These are phyloP conservation scores for Ataeniobius toweri DNA, from an alignment of 2,797 vertebrate species.

Conservation along the genomic window DNA sequence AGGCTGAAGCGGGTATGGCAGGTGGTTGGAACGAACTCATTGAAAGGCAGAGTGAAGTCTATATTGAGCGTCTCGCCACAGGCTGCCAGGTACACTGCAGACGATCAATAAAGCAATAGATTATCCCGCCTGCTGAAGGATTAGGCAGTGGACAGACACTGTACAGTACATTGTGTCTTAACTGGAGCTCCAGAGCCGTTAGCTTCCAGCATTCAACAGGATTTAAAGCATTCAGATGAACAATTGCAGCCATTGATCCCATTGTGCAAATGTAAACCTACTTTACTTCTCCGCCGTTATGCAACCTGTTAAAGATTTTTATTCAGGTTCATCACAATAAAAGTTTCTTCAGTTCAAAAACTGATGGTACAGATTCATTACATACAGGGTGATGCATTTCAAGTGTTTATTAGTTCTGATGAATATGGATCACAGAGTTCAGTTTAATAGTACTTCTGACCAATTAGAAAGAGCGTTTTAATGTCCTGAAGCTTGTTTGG, in stretches of 20 bases:
- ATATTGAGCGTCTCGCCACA: constrained; percentile 97
- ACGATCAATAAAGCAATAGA: constrained; percentile 51
- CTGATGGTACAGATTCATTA: too few relatives aligned
- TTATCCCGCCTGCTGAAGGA: constrained; percentile 22
- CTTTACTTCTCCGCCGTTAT: too few relatives aligned
- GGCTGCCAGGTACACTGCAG: constrained; percentile 94
- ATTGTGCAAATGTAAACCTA: too few relatives aligned
- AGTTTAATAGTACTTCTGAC: too few relatives aligned
- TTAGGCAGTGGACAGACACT: too few relatives aligned
- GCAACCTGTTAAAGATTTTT: too few relatives aligned
- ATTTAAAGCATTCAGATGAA: not conserved
- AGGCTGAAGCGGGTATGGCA: constrained; percentile 93
- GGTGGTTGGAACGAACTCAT: constrained; percentile 92
- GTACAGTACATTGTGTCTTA: constrained; percentile 35
- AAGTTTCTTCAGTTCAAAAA: too few relatives aligned
- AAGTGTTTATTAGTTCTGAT: too few relatives aligned
- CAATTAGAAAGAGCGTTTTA: not conserved
- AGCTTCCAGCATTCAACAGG: constrained; percentile 21
- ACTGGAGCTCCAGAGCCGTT: constrained; percentile 21
- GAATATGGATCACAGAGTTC: too few relatives aligned
- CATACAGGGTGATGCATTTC: too few relatives aligned
- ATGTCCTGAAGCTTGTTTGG: fast-evolving
- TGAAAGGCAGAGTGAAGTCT: constrained; percentile 95
- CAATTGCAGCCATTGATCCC: too few relatives aligned
- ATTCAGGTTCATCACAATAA: too few relatives aligned